Percentiles rank a stretch among this genome's conserved stretches.
phyloP scores from a whole-genome alignment of 2,113 vertebrate species.

The Ageneiosus marmoratus region DNA sequence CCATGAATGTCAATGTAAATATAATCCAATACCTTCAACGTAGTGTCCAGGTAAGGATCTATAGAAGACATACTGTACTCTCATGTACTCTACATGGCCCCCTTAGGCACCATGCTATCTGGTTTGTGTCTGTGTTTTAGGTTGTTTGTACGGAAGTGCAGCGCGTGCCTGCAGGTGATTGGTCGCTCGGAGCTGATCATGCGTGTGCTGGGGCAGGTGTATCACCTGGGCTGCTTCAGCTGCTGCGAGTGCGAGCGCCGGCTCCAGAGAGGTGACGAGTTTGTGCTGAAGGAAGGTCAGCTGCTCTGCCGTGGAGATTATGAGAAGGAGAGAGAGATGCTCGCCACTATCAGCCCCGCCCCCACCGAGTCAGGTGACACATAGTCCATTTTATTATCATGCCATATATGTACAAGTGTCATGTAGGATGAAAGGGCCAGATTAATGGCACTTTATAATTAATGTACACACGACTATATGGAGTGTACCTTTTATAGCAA shows the following conservation, averaged over 20 bases:
- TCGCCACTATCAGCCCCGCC: slow-evolving; percentile 82
- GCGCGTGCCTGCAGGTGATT: slow-evolving; percentile 83
- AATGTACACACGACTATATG: no score
- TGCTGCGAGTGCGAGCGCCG: slow-evolving; percentile 89
- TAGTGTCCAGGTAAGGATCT: no score
- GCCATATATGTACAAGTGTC: neutral
- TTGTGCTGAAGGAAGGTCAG: slow-evolving; percentile 89
- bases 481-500: no score
- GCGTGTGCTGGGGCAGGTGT: slow-evolving; percentile 85
- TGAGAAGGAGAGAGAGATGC: slow-evolving; percentile 89
- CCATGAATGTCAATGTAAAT: no score
- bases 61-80: no score
- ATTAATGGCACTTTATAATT: no score
- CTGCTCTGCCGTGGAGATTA: slow-evolving; percentile 88
- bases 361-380: slow-evolving; percentile 82
- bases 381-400: neutral
- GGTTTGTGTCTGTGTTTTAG: slow-evolving; percentile 61
- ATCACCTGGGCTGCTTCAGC: slow-evolving; percentile 86
- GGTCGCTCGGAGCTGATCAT: slow-evolving; percentile 86
- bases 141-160: slow-evolving; percentile 88
- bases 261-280: slow-evolving; percentile 86
- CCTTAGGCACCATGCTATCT: no score
- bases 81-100: neutral
- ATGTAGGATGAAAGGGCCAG: no score
- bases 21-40: no score